A percentile compares a stretch with the other conserved stretches of the same genome.
These are phyloP conservation scores for Apistogramma diplotaenia DNA, from an alignment of 2,113 vertebrate species.

Conservation along the genomic window DNA sequence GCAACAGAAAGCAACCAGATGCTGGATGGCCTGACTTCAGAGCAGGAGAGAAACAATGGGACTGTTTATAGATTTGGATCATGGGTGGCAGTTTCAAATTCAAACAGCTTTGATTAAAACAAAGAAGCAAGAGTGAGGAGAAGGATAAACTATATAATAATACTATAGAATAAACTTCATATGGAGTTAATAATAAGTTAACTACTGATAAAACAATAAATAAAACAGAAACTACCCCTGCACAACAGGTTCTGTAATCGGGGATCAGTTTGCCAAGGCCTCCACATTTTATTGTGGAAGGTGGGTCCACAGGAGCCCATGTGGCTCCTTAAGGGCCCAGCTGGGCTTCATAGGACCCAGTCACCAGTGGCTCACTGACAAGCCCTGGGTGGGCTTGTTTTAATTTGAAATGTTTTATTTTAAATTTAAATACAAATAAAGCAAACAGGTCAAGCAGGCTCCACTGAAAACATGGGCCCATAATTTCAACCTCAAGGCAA, in stretches of 20 bases:
- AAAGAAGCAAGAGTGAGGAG: neutral
- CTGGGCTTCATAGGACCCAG: neutral
- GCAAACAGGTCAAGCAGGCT: neutral
- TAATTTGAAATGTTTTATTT: neutral
- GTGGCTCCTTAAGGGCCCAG: neutral
- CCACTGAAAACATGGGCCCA: neutral
- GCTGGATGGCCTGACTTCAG: neutral
- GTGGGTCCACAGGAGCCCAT: neutral
- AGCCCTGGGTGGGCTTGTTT: neutral
- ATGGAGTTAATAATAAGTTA: neutral
- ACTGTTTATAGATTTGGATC: neutral
- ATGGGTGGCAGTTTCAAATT: neutral
- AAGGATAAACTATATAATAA: neutral
- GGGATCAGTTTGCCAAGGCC: neutral
- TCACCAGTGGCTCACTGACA: no score
- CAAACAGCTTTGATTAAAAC: neutral
- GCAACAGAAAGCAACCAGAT: conserved; percentile 12
- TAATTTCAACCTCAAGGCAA: neutral
- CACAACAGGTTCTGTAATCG: neutral
- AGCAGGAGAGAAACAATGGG: neutral
- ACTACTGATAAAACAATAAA: neutral
- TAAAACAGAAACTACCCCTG: neutral
- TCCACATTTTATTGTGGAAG: neutral
- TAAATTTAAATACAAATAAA: neutral
- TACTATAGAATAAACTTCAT: neutral